A percentile compares a stretch with the other conserved stretches of the same genome.
These are phyloP conservation scores for Trichomycterus rosablanca DNA, from an alignment of 2,113 vertebrate species.

Conservation along the genomic window DNA sequence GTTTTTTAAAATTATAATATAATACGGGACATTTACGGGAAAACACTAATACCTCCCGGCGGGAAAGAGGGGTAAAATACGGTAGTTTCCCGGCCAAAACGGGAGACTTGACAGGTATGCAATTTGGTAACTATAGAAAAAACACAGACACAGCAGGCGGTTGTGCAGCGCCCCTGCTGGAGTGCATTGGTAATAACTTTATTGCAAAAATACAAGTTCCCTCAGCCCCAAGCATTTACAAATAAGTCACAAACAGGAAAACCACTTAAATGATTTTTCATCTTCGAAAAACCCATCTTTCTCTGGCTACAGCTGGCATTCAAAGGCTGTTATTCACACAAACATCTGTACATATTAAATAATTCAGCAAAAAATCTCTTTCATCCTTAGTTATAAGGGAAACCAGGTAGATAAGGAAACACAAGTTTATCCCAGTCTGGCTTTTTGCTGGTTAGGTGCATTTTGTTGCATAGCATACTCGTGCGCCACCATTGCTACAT, in stretches of 20 bases:
- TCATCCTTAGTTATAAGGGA: conserved; percentile 37
- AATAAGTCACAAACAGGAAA: conserved; percentile 48
- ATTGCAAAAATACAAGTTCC: conserved; percentile 84
- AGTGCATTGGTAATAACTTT: conserved; percentile 78
- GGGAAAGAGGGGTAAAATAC: too few species aligned
- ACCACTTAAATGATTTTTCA: conserved; percentile 43
- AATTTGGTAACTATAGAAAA: not conserved
- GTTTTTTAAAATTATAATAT: too few species aligned
- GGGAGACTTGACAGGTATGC: too few species aligned
- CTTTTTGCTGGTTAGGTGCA: conserved; percentile 62
- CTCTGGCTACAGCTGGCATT: conserved; percentile 39
- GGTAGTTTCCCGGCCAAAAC: not conserved
- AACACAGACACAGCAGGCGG: conserved; percentile 43
- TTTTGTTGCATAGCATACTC: conserved; percentile 75
- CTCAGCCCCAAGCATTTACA: conserved; percentile 69
- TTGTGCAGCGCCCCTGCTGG: conserved; percentile 68
- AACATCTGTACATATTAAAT: conserved; percentile 52
- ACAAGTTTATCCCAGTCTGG: conserved; percentile 45
- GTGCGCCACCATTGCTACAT: conserved; percentile 75
- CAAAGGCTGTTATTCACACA: conserved; percentile 48
- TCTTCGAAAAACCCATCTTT: conserved; percentile 41
- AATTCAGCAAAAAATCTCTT: conserved; percentile 45
- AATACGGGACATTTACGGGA: too few species aligned
- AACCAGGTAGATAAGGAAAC: not conserved
- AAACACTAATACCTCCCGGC: not conserved